Evolutionary conservation across 2,113 vertebrate genomes (phyloP), one percentile per base, ranked within the genome.

Genomic region (Setophaga kirtlandii): DNA sequence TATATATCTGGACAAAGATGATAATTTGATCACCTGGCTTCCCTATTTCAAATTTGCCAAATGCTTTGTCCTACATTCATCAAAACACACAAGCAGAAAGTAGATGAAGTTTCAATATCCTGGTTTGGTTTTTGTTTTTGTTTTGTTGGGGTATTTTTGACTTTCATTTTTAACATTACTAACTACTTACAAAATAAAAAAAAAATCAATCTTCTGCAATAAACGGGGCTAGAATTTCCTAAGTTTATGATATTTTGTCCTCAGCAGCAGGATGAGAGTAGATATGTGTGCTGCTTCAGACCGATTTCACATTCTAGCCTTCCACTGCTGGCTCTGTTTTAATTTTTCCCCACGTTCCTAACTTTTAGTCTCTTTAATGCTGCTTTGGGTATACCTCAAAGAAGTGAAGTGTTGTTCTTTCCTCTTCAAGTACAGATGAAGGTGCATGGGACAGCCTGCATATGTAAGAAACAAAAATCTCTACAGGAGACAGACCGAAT

Each of bases 1-100:
- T 86, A 24, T 91, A 30, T 62, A 68, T 88, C 50, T 90, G 77
- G 41, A 60, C 79, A 94, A 46, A 91, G 79, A 95, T 62, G 75
- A 89, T 93, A 88, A 94, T 97, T 95, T 96, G 76, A 88, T 95
- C 82, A 90, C 53, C 80, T 79, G 59, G 24, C 28, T 91, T 90
- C 33, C 58, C 71, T 93, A 8, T 80, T 92, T 78, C 58, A 79
- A 55, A 76, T 68, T 91, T 74, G 42, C 16, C 24, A 56, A 63
- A 69, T 82, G 62, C 58, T 95, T 83, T 91, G 33, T 73, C 58
- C 24, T 44, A 12, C 9, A 31, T 50, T 80, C 2, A 3, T 90
- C 64, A 83, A 88, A 88, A 78, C 15, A 76, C 0, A 2, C 2
- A 41, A 50, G 11, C 24, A 67, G 70, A 83, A 85, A 83, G 33